Evolutionary conservation across 2,113 vertebrate species (phyloP), one percentile per base, ranked within the genome.

Genomic region (Catharus bicknelli): DNA sequence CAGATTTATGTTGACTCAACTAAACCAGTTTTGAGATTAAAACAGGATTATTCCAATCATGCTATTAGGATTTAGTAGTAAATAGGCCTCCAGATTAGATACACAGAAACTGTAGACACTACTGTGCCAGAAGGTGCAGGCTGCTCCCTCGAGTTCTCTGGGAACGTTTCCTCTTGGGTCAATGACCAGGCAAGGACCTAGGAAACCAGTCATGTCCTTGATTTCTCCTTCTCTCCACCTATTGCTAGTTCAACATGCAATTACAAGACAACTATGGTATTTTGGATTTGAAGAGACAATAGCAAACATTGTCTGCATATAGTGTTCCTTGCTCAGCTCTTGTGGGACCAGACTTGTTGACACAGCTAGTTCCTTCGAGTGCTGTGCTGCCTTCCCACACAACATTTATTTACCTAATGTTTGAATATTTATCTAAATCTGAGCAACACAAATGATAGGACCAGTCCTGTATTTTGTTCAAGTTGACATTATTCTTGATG

Each of bases 1-100:
- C 2, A 1, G 16, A 47, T 89, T 89, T 95, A 43, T 75, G 40
- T 73, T 85, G 75, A 62, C n/a, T 90, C 0, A 0, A 27, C 73
- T 93, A 87, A 95, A 87, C 58, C 38, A 69, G 50, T 87, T 92
- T 90, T 91, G 55, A 85, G 87, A 96, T 83, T 90, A 79, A 69
- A 94, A 45, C 26, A 73, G 59, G 51, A 73, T 77, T 80, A 90
- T 90, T 84, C 84, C 61, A 78, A 79, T 90, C 62, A 69, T 62
- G 34, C 74, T 75, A 58, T 88, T 80, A 90, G 67, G 58, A 85
- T 90, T 91, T 88, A 85, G 58, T 42, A 76, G 59, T 50, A 91
- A 93, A 53, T 69, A 61, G 43, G 20, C 38, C 38, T 88, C 26
- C 38, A 66, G 54, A 42, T 94, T 75, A 93, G 62, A 45, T 36